Base-by-base conservation (phyloP, 2,113 vertebrate species). In the Seriola dumerili region DNA sequence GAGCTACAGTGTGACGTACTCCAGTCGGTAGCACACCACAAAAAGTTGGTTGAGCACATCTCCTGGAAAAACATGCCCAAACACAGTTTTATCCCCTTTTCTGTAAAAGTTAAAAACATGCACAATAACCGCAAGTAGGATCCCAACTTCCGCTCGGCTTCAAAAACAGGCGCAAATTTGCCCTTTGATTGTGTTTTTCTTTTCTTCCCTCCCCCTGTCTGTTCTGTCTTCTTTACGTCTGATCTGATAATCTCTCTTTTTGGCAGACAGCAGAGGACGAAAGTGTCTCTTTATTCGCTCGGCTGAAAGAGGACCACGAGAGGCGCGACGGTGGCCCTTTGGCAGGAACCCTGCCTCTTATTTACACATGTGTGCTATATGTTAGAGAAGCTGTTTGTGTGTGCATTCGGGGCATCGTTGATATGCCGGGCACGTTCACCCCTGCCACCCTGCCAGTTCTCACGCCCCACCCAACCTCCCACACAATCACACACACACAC, bases 401-500 rank as follows among this genome's bases (percentile, higher is more conserved):
- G 58, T 21, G 72, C 50, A 48, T 48, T 67, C 0, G 46, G 44
- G 71, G 74, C 66, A 16, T 66, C 78, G 84, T 93, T 94, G 67
- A 90, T 80, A 94, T 90, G 90, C 93, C 13, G 67, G 72, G 67
- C 91, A 78, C 78, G 92, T 87, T 78, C 40, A 0, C 77, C 11
- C 71, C 40, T 10, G 69, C 89, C 84, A 73, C 64, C 62, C 81
- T 70, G 78, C 88, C 85, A 65, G 88, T 95, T 95, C 94, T 92
- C 95, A 96, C 89, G 93, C 91, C 86, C 89, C 83, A 69, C 82
- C 83, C 85, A 76, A 65, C 83, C 87, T 46, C 59, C 48, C 40
- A 78, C 29, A 11, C 65, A 70, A 16, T 42, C 23, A 71, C 23
- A 34, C 21, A 58, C 80, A 69, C 61, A 61, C 42, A 76, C 54